phyloP scores from a whole-genome alignment of 64 coral and sea anemone species.

The Orbicella faveolata region DNA sequence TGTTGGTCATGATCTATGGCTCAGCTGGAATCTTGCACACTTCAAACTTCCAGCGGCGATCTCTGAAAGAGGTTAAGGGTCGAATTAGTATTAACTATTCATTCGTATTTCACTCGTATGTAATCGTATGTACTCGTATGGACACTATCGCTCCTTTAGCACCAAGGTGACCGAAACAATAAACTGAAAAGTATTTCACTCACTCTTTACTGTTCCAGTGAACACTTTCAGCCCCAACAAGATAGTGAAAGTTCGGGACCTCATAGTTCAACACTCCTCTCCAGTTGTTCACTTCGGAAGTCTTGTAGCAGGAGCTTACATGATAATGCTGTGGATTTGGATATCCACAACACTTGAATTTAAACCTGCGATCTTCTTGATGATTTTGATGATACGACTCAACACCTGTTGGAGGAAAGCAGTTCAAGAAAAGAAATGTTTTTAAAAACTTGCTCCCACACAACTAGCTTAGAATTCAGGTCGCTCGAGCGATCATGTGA shows the following conservation, averaged over 20 bases:
- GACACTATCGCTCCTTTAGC: too few relatives aligned
- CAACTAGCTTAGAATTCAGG: too few relatives aligned
- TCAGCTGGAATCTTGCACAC: neutral
- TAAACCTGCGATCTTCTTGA: neutral
- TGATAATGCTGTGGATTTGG: neutral
- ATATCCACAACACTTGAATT: neutral
- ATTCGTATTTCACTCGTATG: too few relatives aligned
- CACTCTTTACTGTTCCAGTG: neutral
- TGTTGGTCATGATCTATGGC: too few relatives aligned
- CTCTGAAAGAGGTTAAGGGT: neutral
- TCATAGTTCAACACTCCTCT: neutral
- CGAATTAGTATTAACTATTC: too few relatives aligned
- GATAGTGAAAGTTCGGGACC: neutral
- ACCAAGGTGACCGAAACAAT: too few relatives aligned
- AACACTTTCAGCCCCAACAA: neutral
- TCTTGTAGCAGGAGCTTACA: neutral
- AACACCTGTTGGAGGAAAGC: neutral
- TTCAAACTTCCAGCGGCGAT: conserved; percentile 3
- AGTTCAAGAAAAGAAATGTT: too few relatives aligned
- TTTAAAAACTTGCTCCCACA: too few relatives aligned
- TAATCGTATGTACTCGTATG: too few relatives aligned
- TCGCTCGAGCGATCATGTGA: too few relatives aligned
- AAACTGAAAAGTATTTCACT: neutral
- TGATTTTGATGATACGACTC: neutral
- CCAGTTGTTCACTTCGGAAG: neutral